phyloP scores from a whole-genome alignment of 1,140 invertebrate genomes.

The Ceratosolen fusciceps region DNA sequence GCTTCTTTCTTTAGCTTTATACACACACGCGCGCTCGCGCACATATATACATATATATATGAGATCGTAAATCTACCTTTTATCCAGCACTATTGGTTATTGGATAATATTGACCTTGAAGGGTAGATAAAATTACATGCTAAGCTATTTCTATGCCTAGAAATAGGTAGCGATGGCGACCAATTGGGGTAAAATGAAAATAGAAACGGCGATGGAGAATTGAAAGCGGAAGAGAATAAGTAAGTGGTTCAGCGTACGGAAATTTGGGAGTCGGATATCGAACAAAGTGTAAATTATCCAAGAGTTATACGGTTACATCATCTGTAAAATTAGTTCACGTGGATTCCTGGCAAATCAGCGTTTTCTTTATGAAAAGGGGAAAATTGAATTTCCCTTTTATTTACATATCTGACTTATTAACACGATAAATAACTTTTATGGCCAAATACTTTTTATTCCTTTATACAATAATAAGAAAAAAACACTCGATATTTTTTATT shows the following conservation, averaged over 20 bases:
- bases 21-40: too few species aligned
- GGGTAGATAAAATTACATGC: conserved; percentile 21
- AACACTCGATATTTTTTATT: too few species aligned
- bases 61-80: too few species aligned
- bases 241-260: too few species aligned
- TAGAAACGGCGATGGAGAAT: background rate
- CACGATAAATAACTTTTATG: too few species aligned
- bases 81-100: too few species aligned
- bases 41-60: too few species aligned
- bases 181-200: background rate
- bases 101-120: conserved; percentile 9
- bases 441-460: too few species aligned
- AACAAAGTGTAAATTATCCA: conserved; percentile 24
- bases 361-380: background rate
- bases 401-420: too few species aligned
- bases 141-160: background rate
- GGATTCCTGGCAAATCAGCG: conserved; percentile 11
- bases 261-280: conserved; percentile 20
- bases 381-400: conserved; percentile 25
- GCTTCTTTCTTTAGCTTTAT: too few species aligned
- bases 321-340: background rate
- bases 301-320: background rate
- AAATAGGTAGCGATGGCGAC: background rate
- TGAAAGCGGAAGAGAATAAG: background rate
- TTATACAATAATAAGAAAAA: too few species aligned